Percentiles rank a stretch among this genome's conserved stretches.
Conservation (phyloP, 2,797 vertebrate species). For the Hydrolagus colliei region DNA sequence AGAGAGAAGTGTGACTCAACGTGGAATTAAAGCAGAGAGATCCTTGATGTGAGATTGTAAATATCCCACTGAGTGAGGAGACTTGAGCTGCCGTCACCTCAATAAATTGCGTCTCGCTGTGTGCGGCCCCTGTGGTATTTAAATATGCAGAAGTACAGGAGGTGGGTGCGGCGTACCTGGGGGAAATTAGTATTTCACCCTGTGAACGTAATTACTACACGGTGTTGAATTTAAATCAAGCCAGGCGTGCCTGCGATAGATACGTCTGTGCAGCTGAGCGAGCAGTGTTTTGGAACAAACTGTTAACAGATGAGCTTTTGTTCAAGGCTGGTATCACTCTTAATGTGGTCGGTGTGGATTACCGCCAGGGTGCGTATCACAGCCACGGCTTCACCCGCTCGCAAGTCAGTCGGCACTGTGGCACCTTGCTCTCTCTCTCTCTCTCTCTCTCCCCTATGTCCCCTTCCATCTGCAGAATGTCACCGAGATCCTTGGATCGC, state of each 20-base stretch:
- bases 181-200: conserved; percentile 18
- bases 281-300: background rate
- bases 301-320: conserved; percentile 9
- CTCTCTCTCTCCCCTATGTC: too few species aligned
- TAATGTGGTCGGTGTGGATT: background rate
- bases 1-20: background rate
- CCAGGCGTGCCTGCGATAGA: background rate
- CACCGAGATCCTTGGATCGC: too few species aligned
- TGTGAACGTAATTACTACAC: conserved; percentile 12
- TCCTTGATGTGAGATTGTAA: background rate
- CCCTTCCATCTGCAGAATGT: too few species aligned
- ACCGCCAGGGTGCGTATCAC: too few species aligned
- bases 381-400: too few species aligned
- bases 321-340: background rate
- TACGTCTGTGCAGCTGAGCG: background rate
- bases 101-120: conserved; percentile 12
- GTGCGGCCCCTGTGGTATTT: conserved; percentile 7
- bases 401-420: too few species aligned
- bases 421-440: too few species aligned
- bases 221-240: conserved; percentile 16
- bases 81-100: background rate
- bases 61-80: background rate
- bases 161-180: background rate
- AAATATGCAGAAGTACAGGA: conserved; percentile 1
- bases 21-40: background rate